Conservation (phyloP, 2,113 vertebrate genomes). For the Procapra przewalskii region DNA sequence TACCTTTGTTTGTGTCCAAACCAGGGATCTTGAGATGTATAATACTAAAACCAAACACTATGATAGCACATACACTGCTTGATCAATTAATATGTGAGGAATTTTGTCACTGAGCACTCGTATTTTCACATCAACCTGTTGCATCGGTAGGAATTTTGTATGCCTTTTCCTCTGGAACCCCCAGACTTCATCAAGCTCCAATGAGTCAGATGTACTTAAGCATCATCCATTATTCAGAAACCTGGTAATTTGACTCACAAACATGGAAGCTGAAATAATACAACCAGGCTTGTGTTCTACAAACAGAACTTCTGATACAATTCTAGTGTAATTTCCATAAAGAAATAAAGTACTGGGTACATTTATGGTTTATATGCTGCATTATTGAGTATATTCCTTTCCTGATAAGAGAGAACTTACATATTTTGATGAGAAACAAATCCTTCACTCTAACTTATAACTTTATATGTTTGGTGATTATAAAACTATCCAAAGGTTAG, state of each 20-base stretch:
- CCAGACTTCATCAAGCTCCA: neutral
- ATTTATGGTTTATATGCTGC: neutral
- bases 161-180: neutral
- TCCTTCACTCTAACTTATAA: neutral
- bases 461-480: neutral
- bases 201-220: neutral
- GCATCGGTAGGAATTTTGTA: neutral
- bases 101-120: neutral
- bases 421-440: neutral
- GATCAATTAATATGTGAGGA: neutral
- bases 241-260: neutral
- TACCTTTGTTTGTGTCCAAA: neutral
- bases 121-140: neutral
- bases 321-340: neutral
- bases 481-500: neutral
- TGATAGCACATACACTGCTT: neutral
- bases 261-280: neutral
- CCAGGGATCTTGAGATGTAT: neutral
- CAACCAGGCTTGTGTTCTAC: neutral
- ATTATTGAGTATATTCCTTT: neutral
- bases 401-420: neutral
- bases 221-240: neutral
- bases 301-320: neutral
- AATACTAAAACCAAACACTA: neutral
- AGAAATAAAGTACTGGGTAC: neutral